A percentile compares a stretch with the other conserved stretches of the same genome.
phyloP scores from a whole-genome alignment of 2,797 vertebrate species.

The Percopsis omiscomaycus region DNA sequence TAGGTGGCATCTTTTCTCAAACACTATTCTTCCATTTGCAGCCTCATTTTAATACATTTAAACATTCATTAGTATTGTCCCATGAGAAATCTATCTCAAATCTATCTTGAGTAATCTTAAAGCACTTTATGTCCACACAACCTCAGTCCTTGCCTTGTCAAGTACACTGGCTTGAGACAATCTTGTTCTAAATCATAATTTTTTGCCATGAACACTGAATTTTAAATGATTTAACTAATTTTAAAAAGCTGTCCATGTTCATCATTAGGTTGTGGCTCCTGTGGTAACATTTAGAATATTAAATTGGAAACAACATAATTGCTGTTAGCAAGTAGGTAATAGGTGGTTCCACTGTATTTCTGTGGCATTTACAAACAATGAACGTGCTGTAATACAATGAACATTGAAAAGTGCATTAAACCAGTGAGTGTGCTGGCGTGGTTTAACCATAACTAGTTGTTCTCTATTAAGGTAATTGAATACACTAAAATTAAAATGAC shows the following conservation, averaged over 20 bases:
- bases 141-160: too few relatives aligned
- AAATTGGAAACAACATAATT: neutral
- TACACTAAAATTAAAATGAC: conserved; percentile 28
- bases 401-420: too few relatives aligned
- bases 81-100: neutral
- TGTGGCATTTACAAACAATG: conserved; percentile 21
- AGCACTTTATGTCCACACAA: too few relatives aligned
- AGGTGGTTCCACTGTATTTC: conserved; percentile 2
- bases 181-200: too few relatives aligned
- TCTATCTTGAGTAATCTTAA: too few relatives aligned
- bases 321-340: too few relatives aligned
- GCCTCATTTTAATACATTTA: conserved; percentile 31
- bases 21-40: conserved; percentile 10
- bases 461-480: conserved; percentile 29
- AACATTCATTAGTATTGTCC: conserved; percentile 13
- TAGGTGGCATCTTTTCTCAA: conserved; percentile 36
- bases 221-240: too few relatives aligned
- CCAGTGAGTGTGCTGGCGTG: too few relatives aligned
- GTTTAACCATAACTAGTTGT: neutral
- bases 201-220: too few relatives aligned
- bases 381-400: conserved; percentile 1
- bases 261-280: too few relatives aligned
- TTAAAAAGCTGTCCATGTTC: too few relatives aligned
- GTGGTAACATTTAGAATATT: neutral
- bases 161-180: too few relatives aligned